phyloP scores from a whole-genome alignment of 2,113 vertebrate species.

The Pterophyllum scalare region DNA sequence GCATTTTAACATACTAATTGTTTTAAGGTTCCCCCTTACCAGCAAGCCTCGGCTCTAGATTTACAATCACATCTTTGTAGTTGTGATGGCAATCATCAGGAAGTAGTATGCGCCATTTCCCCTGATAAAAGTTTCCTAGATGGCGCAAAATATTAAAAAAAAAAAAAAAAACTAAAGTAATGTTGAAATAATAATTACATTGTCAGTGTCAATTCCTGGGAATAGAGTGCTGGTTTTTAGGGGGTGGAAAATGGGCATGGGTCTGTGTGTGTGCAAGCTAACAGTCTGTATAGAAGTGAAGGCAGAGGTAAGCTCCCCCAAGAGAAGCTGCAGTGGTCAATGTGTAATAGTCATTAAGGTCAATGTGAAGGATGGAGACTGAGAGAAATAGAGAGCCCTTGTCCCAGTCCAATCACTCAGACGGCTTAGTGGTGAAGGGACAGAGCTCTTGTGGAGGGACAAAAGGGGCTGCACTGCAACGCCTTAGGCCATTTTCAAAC shows the following conservation, averaged over 20 bases:
- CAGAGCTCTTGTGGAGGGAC: slow-evolving; percentile 54
- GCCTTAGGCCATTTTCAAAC: slow-evolving; percentile 38
- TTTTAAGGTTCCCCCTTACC: slow-evolving; percentile 12
- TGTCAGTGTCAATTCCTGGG: slow-evolving; percentile 57
- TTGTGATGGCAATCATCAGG: slow-evolving; percentile 39
- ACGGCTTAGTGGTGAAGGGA: slow-evolving; percentile 52
- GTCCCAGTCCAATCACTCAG: slow-evolving; percentile 69
- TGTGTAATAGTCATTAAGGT: slow-evolving; percentile 70
- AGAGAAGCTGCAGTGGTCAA: slow-evolving; percentile 51
- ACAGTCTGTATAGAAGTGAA: slow-evolving; percentile 78
- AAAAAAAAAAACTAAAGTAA: slow-evolving; percentile 42
- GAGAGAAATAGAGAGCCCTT: slow-evolving; percentile 75
- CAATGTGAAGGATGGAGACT: slow-evolving; percentile 64
- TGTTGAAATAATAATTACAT: slow-evolving; percentile 52
- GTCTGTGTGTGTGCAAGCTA: slow-evolving; percentile 60
- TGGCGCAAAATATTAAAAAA: slow-evolving; percentile 19
- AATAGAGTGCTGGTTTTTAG: slow-evolving; percentile 73
- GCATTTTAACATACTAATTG: background rate
- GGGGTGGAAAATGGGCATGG: slow-evolving; percentile 34
- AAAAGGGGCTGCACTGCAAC: slow-evolving; percentile 42
- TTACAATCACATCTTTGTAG: slow-evolving; percentile 43
- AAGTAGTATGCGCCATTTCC: slow-evolving; percentile 31
- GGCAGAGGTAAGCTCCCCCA: slow-evolving; percentile 66
- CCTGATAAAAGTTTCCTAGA: slow-evolving; percentile 51
- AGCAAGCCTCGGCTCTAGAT: slow-evolving; percentile 25